Base-by-base conservation (phyloP, 1,140 invertebrate species). In the Leptinotarsa defecta region DNA sequence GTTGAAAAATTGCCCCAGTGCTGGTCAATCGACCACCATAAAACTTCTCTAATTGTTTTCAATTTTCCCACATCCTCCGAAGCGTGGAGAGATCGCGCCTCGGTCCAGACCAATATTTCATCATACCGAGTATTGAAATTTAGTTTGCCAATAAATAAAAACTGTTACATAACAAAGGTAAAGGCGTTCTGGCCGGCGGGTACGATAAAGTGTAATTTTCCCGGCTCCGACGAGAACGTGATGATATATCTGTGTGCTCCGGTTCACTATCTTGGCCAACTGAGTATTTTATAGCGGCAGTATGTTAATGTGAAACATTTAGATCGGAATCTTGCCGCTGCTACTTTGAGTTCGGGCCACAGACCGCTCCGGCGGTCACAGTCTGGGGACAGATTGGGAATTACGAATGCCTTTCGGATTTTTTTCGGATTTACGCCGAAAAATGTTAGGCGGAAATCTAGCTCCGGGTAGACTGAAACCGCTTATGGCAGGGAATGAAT, bases 261-360 rank as follows among this genome's bases (percentile, higher is more conserved):
- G 63, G 68, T 70, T 73, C 74, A 76, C 77, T 77, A 71, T 78
- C 79, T 71, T 78, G 77, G 74, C 75, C 80, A 79, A 74, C 61
- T 78, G 63, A 73, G 77, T 83, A 84, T 79, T 85, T 84, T 85
- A 85, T 81, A 75, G 80, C 81, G 76, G 80, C 76, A 74, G 83
- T 83, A 85, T 85, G 84, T 83, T 85, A 85, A 85, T 85, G 81
- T 79, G 75, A 78, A 80, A 81, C 82, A 84, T 85, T 84, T 84
- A 85, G 84, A 85, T 85, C 79, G 83, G 80, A 84, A 85, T 84
- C 84, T 84, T 68, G 76, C 78, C 81, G 79, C 77, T 77, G 80
- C 81, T 79, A 83, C 81, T 81, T 80, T 72, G 70, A 62, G 70
- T 62, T 62, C 70, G n/a, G 27, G 20, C 17, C 13, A 65, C 17